Base-by-base conservation (phyloP, 2,113 vertebrate genomes). In the Heliornis fulica region DNA sequence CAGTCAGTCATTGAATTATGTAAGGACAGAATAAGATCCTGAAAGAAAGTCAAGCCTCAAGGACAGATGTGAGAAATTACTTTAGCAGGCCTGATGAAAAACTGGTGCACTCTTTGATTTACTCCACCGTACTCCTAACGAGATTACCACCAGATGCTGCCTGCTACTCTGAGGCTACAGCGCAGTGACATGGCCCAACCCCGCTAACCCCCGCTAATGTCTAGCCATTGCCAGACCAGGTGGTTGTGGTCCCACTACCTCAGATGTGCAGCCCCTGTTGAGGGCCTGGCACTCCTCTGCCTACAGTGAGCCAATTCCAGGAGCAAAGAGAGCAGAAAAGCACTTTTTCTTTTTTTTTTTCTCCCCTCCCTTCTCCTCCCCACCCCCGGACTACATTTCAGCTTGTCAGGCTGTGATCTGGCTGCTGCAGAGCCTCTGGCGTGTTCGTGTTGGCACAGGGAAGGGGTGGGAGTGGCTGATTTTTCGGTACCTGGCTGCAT, bases 91-190 rank as follows among this genome's bases (percentile, higher is more conserved):
- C 38, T 53, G 63, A 74, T 51, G 51, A 91, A 89, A 93, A 79
- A 54, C 48, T 59, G 34, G 17, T 57, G 41, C 26, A 7, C 26
- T 45, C 63, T 79, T 59, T 15, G 9, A 70, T 89, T 93, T 87
- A 71, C 60, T 75, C 18, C 46, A 28, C 32, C 0, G 0, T 59
- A 63, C 31, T 59, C 78, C 65, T 84, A n/a, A 66, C n/a, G 31
- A 68, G 74, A 60, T 76, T 87, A 26, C 60, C 90, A 50, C 32
- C 92, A 95, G 87, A 84, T 93, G 90, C 46, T 46, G 46, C 84
- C 46, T 46, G 46, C 84, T 81, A 9, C 60, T 89, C 17, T 21
- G 9, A 46, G 71, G 71, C 75, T 90, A 59, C 50, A 17, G 48
- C 38, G 74, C 54, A 45, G 40, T 46, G 50, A 22, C 6, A 8